These are phyloP conservation scores for Drosophila subobscura DNA, from an alignment of 1,140 invertebrate genomes.

Conservation along the genomic window DNA sequence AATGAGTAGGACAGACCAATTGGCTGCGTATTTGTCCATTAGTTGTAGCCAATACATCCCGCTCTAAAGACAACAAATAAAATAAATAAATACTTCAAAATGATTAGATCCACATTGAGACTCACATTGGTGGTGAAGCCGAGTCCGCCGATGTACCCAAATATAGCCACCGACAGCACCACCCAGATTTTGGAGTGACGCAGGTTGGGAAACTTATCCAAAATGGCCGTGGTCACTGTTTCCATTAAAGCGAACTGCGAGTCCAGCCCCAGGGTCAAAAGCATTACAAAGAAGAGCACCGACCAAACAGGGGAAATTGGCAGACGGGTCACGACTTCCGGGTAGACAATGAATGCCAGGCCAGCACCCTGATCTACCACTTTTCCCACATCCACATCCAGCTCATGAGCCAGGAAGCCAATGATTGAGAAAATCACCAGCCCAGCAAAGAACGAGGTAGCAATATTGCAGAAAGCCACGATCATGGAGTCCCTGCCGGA, in stretches of 20 bases:
- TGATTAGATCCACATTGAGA: constrained; percentile 11
- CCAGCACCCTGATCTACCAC: constrained; percentile 92
- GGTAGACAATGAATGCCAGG: constrained; percentile 93
- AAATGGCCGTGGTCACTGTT: constrained; percentile 91
- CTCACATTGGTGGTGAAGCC: constrained; percentile 91
- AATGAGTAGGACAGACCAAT: constrained; percentile 93
- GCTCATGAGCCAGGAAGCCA: constrained; percentile 90
- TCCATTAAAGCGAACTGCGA: constrained; percentile 93
- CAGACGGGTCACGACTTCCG: constrained; percentile 92
- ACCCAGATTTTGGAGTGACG: constrained; percentile 90
- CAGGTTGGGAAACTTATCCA: constrained; percentile 89
- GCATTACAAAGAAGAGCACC: constrained; percentile 93
- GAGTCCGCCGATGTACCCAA: constrained; percentile 90
- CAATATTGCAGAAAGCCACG: constrained; percentile 90
- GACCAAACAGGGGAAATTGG: constrained; percentile 93
- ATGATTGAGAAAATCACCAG: constrained; percentile 92
- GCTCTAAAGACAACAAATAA: constrained; percentile 84
- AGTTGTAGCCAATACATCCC: constrained; percentile 93
- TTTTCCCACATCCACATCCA: constrained; percentile 88
- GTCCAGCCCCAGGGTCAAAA: constrained; percentile 90
- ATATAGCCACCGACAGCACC: constrained; percentile 87
- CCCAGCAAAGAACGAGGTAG: constrained; percentile 91
- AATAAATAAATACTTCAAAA: neutral
- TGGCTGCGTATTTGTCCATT: constrained; percentile 94
- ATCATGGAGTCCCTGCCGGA: constrained; percentile 87